Base-by-base conservation (phyloP, 2,797 vertebrate genomes). In the Poeciliopsis turneri region DNA sequence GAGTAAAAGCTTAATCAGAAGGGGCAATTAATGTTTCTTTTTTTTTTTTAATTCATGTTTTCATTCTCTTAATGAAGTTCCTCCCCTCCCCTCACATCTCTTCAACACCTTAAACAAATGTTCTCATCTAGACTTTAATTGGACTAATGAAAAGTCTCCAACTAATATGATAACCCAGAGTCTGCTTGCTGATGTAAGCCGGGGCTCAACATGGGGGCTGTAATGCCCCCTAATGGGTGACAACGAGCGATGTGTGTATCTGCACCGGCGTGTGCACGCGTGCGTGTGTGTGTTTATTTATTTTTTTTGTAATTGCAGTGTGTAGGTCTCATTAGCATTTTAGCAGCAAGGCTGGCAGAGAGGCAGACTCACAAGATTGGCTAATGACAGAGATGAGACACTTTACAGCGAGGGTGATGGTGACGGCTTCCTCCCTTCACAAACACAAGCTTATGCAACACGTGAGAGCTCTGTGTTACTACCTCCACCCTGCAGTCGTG, bases 351-450 rank as follows among this genome's bases (percentile, higher is more conserved):
- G 81, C 78, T 83, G 82, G 82, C 51, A 41, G 77, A 69, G 78
- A 88, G 85, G 80, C 81, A 83, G 71, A 87, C 84, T 86, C 85
- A 80, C 72, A 86, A 89, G 85, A 91, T 92, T 90, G 82, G 86
- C 87, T 92, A 91, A 92, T 92, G 91, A 91, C 87, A 86, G 88
- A 90, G 85, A 93, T 87, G 86, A 93, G 86, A 90, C 86, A 69
- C 82, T 89, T 92, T 88, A 51, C 89, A 83, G 79, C 66, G 61
- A 84, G 75, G 59, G 74, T 72, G 84, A 89, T 85, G 85, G 82
- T 79, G 79, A 86, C 53, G 75, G 74, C 79, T 82, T 82, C 83
- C 79, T 73, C 74, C 61, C 78, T 49, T 79, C 83, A 81, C 83
- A 75, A 45, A 81, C 74, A 80, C 68, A 4, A 70, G 79, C 72